Evolutionary conservation across 2,113 vertebrate genomes (phyloP), one percentile per base, ranked within the genome.

Genomic region (Tyrannus savana): DNA sequence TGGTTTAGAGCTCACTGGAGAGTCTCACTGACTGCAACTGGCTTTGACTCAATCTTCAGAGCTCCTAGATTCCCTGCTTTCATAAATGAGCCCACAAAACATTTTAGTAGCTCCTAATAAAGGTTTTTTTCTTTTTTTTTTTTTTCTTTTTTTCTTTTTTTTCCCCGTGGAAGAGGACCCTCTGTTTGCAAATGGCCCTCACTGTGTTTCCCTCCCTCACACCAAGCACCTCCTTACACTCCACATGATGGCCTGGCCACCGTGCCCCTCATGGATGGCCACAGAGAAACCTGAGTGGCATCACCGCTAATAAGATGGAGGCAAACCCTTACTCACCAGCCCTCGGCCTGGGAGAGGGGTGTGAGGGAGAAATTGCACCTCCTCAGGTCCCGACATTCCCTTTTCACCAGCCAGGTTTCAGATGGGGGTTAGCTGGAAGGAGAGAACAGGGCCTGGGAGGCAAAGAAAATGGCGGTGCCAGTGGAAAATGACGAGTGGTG

Each of bases 1-100:
- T 75, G 64, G 31, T 94, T 93, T 94, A 97, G 49, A 86, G 68
- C 90, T 94, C 90, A 84, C 68, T 89, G 80, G 92, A 89, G 85
- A 88, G 39, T 86, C 56, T 77, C 68, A 16, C 2, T 81, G 82
- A 24, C 90, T 77, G 52, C 63, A 77, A 18, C 60, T 92, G 91
- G 72, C 72, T 96, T 87, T 73, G 74, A 85, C 28, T 93, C 75
- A 76, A 24, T 90, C 86, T 89, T 86, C 24, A 13, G 84, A 88
- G 81, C 64, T 84, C 55, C 10, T n/a, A 44, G 35, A 50, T 71
- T 89, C 42, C n/a, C 41, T 80, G 25, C 46, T 86, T 94, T 94
- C 52, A 47, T 62, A 89, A 84, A 74, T 22, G 79, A 93, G 47
- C 68, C 68, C 71, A 47, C 21, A 23, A 55, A 93, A 63, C 27